phyloP scores from a whole-genome alignment of 30 jellyfish, hydroid and myxozoan species.

The Pelagia noctiluca region DNA sequence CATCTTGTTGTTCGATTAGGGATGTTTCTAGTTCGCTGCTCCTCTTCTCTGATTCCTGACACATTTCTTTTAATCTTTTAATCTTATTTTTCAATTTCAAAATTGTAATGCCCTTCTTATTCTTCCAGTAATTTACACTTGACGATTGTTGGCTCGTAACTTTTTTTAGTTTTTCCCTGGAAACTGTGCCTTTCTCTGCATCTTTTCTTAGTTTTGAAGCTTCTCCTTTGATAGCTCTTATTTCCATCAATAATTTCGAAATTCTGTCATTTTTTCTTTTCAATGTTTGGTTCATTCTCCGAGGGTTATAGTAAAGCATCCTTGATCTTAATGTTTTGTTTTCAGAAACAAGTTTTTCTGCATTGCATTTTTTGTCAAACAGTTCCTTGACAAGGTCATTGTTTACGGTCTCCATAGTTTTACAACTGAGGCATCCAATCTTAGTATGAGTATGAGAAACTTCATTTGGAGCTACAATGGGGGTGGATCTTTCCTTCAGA shows the following conservation, averaged over 20 bases:
- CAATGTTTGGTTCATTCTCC: not conserved
- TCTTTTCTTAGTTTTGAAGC: not conserved
- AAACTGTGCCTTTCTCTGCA: not conserved
- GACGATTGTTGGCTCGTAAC: not conserved
- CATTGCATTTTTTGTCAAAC: not conserved
- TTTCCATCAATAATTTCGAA: not conserved
- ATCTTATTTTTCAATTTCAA: not conserved
- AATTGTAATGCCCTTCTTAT: not conserved
- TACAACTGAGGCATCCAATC: not conserved
- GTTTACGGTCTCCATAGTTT: not conserved
- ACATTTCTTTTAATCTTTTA: not conserved
- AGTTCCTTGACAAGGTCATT: not conserved
- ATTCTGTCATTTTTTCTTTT: conserved; percentile 6
- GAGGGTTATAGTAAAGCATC: not conserved
- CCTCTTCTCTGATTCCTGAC: not conserved
- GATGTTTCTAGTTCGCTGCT: conserved; percentile 4
- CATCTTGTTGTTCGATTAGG: not conserved
- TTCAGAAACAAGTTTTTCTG: not conserved
- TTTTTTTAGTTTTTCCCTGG: not conserved
- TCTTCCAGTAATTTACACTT: conserved; percentile 10
- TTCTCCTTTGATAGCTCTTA: conserved; percentile 7
- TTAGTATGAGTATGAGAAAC: not conserved
- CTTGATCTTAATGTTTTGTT: not conserved
- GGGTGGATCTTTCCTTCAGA: no score
- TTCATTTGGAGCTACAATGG: conserved; percentile 1